Base-by-base conservation (phyloP, 1,140 invertebrate species). In the Hyles euphorbiae region DNA sequence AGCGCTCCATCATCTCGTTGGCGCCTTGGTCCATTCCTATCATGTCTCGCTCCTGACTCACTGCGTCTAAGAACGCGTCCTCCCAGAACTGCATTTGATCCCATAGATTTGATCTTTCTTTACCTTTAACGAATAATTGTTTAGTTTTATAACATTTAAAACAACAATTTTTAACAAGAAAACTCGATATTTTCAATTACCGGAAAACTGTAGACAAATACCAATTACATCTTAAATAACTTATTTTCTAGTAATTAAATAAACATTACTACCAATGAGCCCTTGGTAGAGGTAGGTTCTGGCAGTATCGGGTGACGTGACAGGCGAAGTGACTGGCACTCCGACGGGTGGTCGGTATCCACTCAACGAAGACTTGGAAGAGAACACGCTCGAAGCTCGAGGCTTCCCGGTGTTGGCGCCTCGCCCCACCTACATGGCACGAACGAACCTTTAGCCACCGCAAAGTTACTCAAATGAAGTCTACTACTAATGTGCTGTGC, bases 61-160 rank as follows among this genome's bases (percentile, higher is more conserved):
- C 98, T 0, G 98, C 98, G 89, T 99, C 98, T 33, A 99, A 90
- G 81, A 99, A 99, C 0, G 97, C 96, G 86, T 99, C 98, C 89
- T 99, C 98, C 98, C 99, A 99, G 88, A 99, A 99, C 78, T 99
- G 97, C 96, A 99, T 98, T 90, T 99, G 96, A 85, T 99, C 98
- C 98, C 98, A 99, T n/a, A 99, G 84, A 43, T 93, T 92, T 3
- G 95, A 95, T 65, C 97, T 91, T 59, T 90, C 89, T 74, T 90
- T 90, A 34, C 89, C 89, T 90, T 53, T 53, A 70, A 73, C 52
- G 4, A 53, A 34, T 9, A 36, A 22, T 1, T 22, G 22, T 22
- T 22, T 2, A 22, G 22, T 22, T 22, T 22, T 22, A 22, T 22
- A 0, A 22, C 22, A 22, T 22, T 22, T 22, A 22, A 22, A 22